Conservation (phyloP, 2,113 vertebrate genomes). For the Clarias gariepinus region DNA sequence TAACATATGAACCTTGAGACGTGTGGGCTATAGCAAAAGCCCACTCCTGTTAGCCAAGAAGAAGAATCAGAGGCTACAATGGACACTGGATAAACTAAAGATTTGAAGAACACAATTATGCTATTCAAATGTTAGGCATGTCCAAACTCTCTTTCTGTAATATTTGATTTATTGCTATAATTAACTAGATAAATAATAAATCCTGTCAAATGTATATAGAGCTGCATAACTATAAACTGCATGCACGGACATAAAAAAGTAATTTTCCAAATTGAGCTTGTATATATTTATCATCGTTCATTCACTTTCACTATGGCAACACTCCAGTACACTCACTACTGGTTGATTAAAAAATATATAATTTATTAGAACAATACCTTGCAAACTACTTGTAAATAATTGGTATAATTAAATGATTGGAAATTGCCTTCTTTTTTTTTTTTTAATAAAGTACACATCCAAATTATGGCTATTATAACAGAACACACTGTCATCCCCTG, state of each 20-base stretch:
- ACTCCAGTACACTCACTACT: neutral
- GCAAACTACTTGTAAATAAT: neutral
- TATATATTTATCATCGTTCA: neutral
- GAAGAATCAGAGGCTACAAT: neutral
- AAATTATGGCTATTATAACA: neutral
- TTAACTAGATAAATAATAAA: neutral
- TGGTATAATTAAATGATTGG: neutral
- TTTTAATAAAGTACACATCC: neutral
- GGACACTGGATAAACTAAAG: neutral
- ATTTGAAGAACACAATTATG: neutral
- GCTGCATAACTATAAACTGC: neutral
- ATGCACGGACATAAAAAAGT: neutral
- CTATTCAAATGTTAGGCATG: neutral
- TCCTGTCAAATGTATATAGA: neutral
- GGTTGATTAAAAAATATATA: too few species aligned
- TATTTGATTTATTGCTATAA: neutral
- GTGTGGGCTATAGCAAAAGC: neutral
- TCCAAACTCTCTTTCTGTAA: neutral
- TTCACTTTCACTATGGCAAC: neutral
- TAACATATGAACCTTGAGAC: neutral
- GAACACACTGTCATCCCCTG: neutral
- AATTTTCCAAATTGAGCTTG: neutral
- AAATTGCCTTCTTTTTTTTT: neutral
- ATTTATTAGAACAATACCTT: neutral
- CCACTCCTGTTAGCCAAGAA: neutral